Conservation (phyloP, 2,113 vertebrate genomes). For the Dendrocopos noguchii region DNA sequence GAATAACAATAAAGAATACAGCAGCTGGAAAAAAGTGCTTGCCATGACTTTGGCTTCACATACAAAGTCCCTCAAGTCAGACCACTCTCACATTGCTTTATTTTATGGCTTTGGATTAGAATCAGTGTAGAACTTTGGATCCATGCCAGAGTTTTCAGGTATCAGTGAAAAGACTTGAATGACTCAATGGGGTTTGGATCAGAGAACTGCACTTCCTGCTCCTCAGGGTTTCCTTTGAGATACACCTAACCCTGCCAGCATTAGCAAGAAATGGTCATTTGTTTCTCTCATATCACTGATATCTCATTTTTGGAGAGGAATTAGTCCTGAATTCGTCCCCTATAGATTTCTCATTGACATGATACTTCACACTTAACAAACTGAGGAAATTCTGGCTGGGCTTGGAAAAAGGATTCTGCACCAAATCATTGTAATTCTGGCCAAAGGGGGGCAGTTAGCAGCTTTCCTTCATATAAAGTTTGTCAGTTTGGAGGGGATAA, state of each 20-base stretch:
- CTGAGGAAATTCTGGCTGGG: not conserved
- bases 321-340: not conserved
- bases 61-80: not conserved
- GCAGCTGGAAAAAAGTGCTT: not conserved
- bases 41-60: not conserved
- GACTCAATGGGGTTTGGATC: not conserved
- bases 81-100: not conserved
- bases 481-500: not conserved
- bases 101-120: not conserved
- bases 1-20: conserved; percentile 42
- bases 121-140: not conserved
- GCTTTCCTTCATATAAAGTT: not conserved
- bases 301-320: not conserved
- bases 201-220: not conserved
- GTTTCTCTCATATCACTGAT: not conserved
- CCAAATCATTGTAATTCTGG: not conserved
- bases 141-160: not conserved
- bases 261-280: not conserved
- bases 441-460: conserved; percentile 32
- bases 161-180: not conserved
- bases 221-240: not conserved
- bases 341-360: rapidly evolving
- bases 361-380: not conserved
- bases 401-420: not conserved
- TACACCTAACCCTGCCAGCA: not conserved